These are phyloP conservation scores for Pitta sordida DNA, from an alignment of 2,113 vertebrate genomes.

Conservation along the genomic window DNA sequence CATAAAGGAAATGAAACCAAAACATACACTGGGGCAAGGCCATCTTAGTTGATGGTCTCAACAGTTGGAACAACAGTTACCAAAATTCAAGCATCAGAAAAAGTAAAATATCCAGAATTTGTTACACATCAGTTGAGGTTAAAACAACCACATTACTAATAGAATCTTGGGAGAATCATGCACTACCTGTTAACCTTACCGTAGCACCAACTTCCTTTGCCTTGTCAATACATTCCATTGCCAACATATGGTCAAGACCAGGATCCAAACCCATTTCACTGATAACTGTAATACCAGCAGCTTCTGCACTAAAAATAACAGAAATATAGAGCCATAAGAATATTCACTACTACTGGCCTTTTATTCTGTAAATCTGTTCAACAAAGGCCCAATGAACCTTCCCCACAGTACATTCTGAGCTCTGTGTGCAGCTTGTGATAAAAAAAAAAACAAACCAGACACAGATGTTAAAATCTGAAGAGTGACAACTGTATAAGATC, in stretches of 20 bases:
- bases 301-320: conserved; percentile 74
- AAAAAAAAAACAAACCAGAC: background rate
- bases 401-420: background rate
- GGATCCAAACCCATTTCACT: conserved; percentile 96
- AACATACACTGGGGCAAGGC: background rate
- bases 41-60: background rate
- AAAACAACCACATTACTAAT: background rate
- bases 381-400: background rate
- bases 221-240: conserved; percentile 94
- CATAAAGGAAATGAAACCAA: background rate
- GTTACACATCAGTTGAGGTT: background rate
- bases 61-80: background rate
- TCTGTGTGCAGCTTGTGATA: background rate
- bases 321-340: conserved; percentile 13
- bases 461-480: background rate
- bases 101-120: background rate
- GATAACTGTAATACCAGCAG: conserved; percentile 88
- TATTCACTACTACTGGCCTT: background rate
- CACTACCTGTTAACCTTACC: conserved; percentile 70
- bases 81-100: background rate
- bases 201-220: conserved; percentile 89
- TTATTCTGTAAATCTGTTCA: background rate
- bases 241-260: conserved; percentile 98
- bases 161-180: background rate
- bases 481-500: background rate